Evolutionary conservation across 2,888 invertebrate species (phyloP).

Genomic region (Hemithea aestivaria): DNA sequence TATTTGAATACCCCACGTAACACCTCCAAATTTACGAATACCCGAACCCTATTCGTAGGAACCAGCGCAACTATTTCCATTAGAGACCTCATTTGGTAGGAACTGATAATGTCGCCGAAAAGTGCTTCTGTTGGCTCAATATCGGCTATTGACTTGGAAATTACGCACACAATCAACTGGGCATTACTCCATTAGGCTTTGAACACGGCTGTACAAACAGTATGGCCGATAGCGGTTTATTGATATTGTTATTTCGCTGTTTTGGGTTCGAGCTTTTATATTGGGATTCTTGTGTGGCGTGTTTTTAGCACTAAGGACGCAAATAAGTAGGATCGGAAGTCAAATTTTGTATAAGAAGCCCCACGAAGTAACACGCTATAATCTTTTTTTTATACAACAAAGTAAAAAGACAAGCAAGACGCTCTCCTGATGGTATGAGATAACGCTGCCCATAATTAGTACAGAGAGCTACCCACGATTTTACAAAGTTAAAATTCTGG

Average conservation of each 20-base stretch:
- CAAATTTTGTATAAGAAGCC: too few species aligned
- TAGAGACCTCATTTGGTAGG: constrained; percentile 8
- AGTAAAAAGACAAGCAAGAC: too few species aligned
- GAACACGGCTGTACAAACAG: constrained; percentile 6
- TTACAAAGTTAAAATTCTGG: too few species aligned
- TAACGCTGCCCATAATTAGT: too few species aligned
- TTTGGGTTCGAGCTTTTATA: too few species aligned
- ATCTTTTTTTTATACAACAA: too few species aligned
- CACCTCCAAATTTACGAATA: constrained; percentile 1
- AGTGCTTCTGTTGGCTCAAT: constrained; percentile 24
- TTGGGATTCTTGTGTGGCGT: too few species aligned
- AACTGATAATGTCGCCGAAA: constrained; percentile 27
- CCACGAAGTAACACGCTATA: too few species aligned
- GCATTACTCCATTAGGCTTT: constrained; percentile 19
- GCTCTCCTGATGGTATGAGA: too few species aligned
- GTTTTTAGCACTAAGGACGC: too few species aligned
- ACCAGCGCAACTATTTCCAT: constrained; percentile 11
- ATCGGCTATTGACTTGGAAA: constrained; percentile 27
- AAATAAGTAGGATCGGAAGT: too few species aligned
- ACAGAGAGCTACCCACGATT: too few species aligned
- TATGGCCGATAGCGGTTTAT: constrained; percentile 1
- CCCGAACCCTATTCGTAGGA: not conserved
- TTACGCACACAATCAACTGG: constrained; percentile 26
- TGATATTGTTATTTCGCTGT: not conserved
- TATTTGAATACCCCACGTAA: not conserved